These are phyloP conservation scores for Harpalus rubripes DNA, from an alignment of 2,888 invertebrate species.

Conservation along the genomic window DNA sequence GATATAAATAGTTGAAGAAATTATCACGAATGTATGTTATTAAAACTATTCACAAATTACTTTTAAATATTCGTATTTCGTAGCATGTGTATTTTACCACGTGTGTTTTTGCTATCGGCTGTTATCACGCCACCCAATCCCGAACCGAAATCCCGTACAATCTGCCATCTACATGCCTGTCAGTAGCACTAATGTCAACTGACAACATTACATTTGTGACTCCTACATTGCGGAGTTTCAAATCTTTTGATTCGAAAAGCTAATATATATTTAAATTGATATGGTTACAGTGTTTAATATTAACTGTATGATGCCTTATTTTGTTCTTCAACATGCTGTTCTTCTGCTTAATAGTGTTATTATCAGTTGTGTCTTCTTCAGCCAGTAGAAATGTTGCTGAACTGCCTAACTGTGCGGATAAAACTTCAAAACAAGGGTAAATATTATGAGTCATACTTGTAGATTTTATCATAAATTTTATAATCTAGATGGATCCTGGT, in stretches of 20 bases:
- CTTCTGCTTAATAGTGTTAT: conserved; percentile 52
- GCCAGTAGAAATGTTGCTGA: conserved; percentile 62
- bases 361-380: conserved; percentile 45
- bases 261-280: conserved; percentile 41
- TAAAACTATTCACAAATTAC: not conserved
- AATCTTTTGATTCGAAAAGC: conserved; percentile 9
- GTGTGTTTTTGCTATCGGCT: conserved; percentile 17
- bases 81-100: conserved; percentile 11
- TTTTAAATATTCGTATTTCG: conserved; percentile 16
- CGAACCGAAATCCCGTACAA: not conserved
- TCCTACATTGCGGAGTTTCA: conserved; percentile 24
- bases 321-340: conserved; percentile 56
- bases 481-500: conserved; percentile 86
- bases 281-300: conserved; percentile 51
- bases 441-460: conserved; percentile 1
- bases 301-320: conserved; percentile 59
- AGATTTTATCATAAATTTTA: conserved; percentile 20
- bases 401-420: conserved; percentile 68
- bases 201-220: conserved; percentile 58
- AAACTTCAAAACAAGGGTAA: conserved; percentile 65
- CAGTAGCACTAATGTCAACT: not conserved
- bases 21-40: conserved; percentile 3
- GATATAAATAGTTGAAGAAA: not conserved
- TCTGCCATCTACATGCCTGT: conserved; percentile 24
- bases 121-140: not conserved